Base-by-base conservation (phyloP, 2,797 vertebrate species). In the Thaleichthys pacificus region DNA sequence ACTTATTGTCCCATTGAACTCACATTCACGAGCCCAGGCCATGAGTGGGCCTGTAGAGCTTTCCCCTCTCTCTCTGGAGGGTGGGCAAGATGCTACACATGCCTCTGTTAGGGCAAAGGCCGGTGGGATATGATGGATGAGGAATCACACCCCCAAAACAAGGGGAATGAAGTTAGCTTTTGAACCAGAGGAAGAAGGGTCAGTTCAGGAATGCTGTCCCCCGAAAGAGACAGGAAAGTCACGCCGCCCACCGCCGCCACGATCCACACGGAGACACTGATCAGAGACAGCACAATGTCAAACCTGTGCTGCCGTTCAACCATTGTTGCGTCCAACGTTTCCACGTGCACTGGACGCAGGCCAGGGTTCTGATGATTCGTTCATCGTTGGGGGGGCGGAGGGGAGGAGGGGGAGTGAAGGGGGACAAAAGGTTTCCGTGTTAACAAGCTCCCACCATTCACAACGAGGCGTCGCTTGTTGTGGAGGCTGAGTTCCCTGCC, bases 51-150 rank as follows among this genome's bases (percentile, higher is more conserved):
- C 85, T 84, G 73, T 71, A 77, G 81, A 69, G 80, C 80, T 88
- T 86, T 82, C 76, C 47, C 78, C 60, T n/a, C 11, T 80, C 78
- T 85, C 68, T 79, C 83, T 81, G 47, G 69, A 84, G 87, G 88
- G 82, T 81, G 75, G 75, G 63, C 67, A 54, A 80, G 47, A 74
- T 32, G 15, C 22, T 56, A 77, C 66, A 68, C 77, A 67, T 79
- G 81, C 70, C 82, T 80, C 75, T 82, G 76, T 82, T 81, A 77
- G 82, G 80, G 76, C 84, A 85, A 91, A 83, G 71, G 79, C 80
- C 79, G 32, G 80, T 66, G 66, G 80, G 69, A 74, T 84, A 81
- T 91, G 91, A 92, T 92, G 86, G 90, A 93, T 93, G 91, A 88
- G 83, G 74, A 81, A 49, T 68, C 73, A 76, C 60, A 42, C 74